A percentile compares a stretch with the other conserved stretches of the same genome.
Conservation (phyloP, 1,140 invertebrate genomes). For the Drosophila repleta region DNA sequence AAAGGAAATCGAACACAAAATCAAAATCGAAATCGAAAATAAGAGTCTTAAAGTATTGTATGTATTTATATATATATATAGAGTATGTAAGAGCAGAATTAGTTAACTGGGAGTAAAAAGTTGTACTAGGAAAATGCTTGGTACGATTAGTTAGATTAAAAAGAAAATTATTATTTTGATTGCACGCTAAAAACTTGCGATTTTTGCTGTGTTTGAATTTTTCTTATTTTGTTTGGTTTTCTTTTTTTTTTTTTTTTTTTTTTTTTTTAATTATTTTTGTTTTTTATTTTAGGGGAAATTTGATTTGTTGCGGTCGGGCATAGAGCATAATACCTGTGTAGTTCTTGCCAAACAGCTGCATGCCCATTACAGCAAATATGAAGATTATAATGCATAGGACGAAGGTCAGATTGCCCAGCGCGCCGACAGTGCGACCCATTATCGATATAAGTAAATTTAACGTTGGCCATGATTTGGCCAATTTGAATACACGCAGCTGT, state of each 20-base stretch:
- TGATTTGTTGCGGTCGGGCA: constrained; percentile 28
- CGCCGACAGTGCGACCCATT: constrained; percentile 98
- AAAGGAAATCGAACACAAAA: constrained; percentile 1
- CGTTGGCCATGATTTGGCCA: constrained; percentile 99
- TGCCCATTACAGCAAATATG: constrained; percentile 99
- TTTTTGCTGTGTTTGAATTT: constrained; percentile 32
- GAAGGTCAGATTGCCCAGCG: constrained; percentile 98
- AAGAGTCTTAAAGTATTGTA: not conserved
- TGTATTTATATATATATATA: not conserved
- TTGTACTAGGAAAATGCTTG: constrained; percentile 42
- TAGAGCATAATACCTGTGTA: constrained; percentile 89
- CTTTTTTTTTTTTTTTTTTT: constrained; percentile 15
- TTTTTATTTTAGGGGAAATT: not conserved
- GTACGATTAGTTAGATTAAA: constrained; percentile 30
- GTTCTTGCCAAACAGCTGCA: constrained; percentile 98
- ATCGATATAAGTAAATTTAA: constrained; percentile 99
- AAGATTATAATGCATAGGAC: constrained; percentile 99
- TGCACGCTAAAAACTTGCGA: constrained; percentile 69
- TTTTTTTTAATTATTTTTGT: constrained; percentile 15
- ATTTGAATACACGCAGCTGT: constrained; percentile 99
- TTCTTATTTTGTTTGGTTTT: not conserved
- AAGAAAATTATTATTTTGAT: constrained; percentile 56
- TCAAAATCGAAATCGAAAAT: not conserved
- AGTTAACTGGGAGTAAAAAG: constrained; percentile 31
- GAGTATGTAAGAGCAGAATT: not conserved